phyloP scores from a whole-genome alignment of 1,140 invertebrate genomes.

The Lasaia peninsularis region DNA sequence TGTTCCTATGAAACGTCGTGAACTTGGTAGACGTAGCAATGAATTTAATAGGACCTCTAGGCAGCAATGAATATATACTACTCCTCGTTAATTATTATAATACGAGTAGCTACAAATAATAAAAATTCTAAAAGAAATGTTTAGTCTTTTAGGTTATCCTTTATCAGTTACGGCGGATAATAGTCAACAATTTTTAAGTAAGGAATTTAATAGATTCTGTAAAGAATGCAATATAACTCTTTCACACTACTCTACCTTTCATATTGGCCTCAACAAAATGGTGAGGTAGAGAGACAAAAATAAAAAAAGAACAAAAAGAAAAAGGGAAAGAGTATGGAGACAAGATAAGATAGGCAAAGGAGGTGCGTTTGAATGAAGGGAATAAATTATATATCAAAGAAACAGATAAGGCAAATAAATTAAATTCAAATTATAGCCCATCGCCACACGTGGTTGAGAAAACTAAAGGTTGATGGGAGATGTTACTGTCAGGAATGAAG shows the following conservation, averaged over 20 bases:
- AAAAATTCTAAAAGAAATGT: slow-evolving; percentile 17
- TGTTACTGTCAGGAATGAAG: slow-evolving; percentile 25
- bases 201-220: slow-evolving; percentile 26
- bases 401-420: slow-evolving; percentile 21
- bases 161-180: slow-evolving; percentile 26
- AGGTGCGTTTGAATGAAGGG: slow-evolving; percentile 17
- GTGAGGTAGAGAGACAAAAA: slow-evolving; percentile 33
- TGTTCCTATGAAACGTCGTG: slow-evolving; percentile 23
- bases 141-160: slow-evolving; percentile 13
- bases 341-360: slow-evolving; percentile 16
- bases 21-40: slow-evolving; percentile 28
- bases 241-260: slow-evolving; percentile 24
- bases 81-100: slow-evolving; percentile 27
- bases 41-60: slow-evolving; percentile 26
- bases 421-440: slow-evolving; percentile 20
- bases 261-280: slow-evolving; percentile 33
- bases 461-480: slow-evolving; percentile 9
- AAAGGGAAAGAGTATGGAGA: slow-evolving; percentile 21
- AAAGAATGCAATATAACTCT: slow-evolving; percentile 21
- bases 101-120: slow-evolving; percentile 21
- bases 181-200: slow-evolving; percentile 23
- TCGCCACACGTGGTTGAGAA: slow-evolving; percentile 20
- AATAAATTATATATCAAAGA: slow-evolving; percentile 27
- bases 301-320: slow-evolving; percentile 23
- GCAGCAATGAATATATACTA: slow-evolving; percentile 21